These are phyloP conservation scores for Palythoa caribaeorum DNA, from an alignment of 92 coral and sea anemone genomes.

Conservation along the genomic window DNA sequence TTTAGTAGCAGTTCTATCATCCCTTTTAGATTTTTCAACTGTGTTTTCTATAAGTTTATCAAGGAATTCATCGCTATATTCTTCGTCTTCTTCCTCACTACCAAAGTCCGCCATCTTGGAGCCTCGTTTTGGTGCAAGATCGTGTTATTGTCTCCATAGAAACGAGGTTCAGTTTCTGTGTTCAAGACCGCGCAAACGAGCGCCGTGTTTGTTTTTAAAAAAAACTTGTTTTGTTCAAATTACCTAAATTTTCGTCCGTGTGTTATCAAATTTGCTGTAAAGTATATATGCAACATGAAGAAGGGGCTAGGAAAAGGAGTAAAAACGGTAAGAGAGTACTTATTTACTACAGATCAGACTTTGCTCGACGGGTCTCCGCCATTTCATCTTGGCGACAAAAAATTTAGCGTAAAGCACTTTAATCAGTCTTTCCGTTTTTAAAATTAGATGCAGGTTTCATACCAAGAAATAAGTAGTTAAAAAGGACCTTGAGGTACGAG, in stretches of 20 bases:
- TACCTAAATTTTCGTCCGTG: neutral
- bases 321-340: constrained; percentile 26
- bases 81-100: neutral
- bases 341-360: neutral
- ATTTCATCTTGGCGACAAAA: neutral
- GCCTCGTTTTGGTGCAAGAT: constrained; percentile 25
- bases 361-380: neutral
- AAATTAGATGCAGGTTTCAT: no score
- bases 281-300: neutral
- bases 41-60: neutral
- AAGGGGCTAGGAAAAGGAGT: constrained; percentile 32
- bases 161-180: constrained; percentile 9
- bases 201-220: no score
- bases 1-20: neutral
- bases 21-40: neutral
- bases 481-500: no score
- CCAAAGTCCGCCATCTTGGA: constrained; percentile 18
- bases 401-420: no score
- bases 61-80: neutral
- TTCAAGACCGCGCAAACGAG: no score
- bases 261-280: neutral
- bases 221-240: neutral
- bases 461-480: no score
- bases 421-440: no score
- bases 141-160: constrained; percentile 15